Base-by-base conservation (phyloP, 2,797 vertebrate genomes). In the Eulemur coronatus region DNA sequence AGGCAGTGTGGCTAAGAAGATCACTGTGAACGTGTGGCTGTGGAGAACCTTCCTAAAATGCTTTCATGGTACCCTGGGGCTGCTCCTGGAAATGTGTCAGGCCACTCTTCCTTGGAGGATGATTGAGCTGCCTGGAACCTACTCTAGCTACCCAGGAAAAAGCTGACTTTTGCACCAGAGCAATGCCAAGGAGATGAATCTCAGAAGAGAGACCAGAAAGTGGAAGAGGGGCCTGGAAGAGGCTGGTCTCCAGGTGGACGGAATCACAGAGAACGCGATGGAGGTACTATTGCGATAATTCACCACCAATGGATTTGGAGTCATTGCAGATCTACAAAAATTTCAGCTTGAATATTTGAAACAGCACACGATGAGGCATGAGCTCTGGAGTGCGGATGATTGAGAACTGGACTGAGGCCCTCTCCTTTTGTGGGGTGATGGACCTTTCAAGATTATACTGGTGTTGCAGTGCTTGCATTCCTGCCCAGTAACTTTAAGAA, bases 21-120 rank as follows among this genome's bases (percentile, higher is more conserved):
- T 94, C 78, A 85, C 91, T 94, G 86, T 94, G 92, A 96, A 85
- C n/a, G 61, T 57, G 55, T 52, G 65, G 28, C 67, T 38, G 20
- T 41, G 61, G 33, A 96, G 73, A 89, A 18, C 5, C 67, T 91
- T 96, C 86, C 91, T 75, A 38, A 89, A 70, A 92, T 52, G 65
- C 52, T 91, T 69, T 75, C 63, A 17, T 26, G 84, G 46, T 50
- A 35, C 70, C 52, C 86, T n/a, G 12, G 63, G 15, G 17, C 69
- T 65, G 15, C 26, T 94, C 46, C 73, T 46, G 72, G 73, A 94
- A 94, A 48, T 67, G 20, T 12, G 9, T 61, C 52, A 13, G 84
- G 84, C 95, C 72, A n/a, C 17, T 69, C 78, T 91, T 72, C 48
- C 35, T 76, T 67, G 80, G 91, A 92, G 35, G 61, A 59, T 48